phyloP scores from a whole-genome alignment of 1,140 invertebrate genomes.

The Caerostris darwini region DNA sequence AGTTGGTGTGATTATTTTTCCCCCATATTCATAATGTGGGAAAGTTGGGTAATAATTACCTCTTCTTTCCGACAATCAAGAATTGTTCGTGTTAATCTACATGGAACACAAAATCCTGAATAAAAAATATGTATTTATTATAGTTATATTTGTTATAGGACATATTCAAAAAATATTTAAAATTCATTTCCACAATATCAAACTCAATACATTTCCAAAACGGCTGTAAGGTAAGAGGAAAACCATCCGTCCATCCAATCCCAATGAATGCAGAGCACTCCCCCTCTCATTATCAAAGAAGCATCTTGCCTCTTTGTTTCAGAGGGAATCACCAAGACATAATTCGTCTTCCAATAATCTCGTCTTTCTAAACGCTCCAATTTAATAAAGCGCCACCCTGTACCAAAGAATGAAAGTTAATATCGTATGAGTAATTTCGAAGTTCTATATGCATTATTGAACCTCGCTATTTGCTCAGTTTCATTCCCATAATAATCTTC shows the following conservation, averaged over 20 bases:
- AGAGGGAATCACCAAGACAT: not conserved
- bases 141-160: too few species aligned
- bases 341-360: conserved; percentile 37
- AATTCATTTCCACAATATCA: too few species aligned
- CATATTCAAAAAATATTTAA: too few species aligned
- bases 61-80: too few species aligned
- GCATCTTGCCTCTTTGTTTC: conserved; percentile 15
- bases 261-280: not conserved
- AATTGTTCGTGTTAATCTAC: too few species aligned
- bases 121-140: too few species aligned
- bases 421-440: conserved; percentile 42
- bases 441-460: conserved; percentile 35
- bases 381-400: conserved; percentile 21
- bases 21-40: too few species aligned
- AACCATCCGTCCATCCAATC: not conserved
- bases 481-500: not conserved
- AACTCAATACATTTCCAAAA: not conserved
- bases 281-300: not conserved
- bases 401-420: conserved; percentile 11
- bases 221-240: not conserved
- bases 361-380: conserved; percentile 28
- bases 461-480: conserved; percentile 10
- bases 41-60: too few species aligned
- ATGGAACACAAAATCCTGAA: too few species aligned
- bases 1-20: too few species aligned